Evolutionary conservation across 2,113 vertebrate genomes (phyloP).

Genomic region (Smithornis capensis): DNA sequence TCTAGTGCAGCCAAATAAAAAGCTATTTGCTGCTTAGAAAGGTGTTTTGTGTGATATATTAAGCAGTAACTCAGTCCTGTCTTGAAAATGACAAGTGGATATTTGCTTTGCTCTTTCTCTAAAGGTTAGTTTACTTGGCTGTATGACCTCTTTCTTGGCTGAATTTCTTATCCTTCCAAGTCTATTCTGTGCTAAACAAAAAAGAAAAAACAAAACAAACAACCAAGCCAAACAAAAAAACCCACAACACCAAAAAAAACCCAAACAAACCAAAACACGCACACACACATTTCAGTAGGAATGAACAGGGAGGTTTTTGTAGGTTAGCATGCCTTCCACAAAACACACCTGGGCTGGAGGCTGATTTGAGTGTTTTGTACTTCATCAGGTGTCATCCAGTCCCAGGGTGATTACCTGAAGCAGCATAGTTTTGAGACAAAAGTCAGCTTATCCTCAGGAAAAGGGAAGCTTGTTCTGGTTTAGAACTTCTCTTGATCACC

Average conservation of each 20-base stretch:
- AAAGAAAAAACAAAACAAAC: too few species aligned
- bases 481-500: neutral
- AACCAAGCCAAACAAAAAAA: too few species aligned
- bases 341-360: neutral
- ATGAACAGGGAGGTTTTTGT: too few species aligned
- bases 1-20: neutral
- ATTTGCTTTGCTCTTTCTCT: neutral
- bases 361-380: neutral
- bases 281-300: too few species aligned
- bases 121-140: neutral
- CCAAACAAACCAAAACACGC: too few species aligned
- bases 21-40: neutral
- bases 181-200: neutral
- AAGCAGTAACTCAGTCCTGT: neutral
- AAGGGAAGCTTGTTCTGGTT: neutral
- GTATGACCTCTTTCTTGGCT: neutral
- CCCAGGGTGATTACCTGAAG: neutral
- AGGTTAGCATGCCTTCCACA: neutral
- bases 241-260: too few species aligned
- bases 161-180: neutral
- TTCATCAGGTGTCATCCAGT: neutral
- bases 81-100: neutral
- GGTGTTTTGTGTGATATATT: neutral
- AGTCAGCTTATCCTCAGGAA: neutral
- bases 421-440: neutral